Base-by-base conservation (phyloP, 2,113 vertebrate species). In the Platycercus adscitus region DNA sequence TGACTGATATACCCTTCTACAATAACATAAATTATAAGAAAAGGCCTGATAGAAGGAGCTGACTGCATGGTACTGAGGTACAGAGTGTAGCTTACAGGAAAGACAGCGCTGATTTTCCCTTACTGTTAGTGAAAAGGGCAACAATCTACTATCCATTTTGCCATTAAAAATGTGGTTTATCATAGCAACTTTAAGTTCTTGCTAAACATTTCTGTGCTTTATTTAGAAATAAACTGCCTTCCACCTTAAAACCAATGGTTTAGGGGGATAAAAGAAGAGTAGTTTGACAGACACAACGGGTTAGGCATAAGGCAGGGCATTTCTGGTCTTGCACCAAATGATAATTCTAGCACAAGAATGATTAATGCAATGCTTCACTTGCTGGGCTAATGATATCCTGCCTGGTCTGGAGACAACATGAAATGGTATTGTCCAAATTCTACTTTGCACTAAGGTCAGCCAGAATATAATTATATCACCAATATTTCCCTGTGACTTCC, bases 371-470 rank as follows among this genome's bases (percentile, higher is more conserved):
- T 60, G 61, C 37, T 85, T 96, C 91, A 72, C 71, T 93, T 91
- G 76, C 35, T 46, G 37, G 52, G 46, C 35, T 92, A 84, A 86
- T 71, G 83, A 96, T 88, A 91, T 69, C 63, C 87, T 89, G 68
- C 46, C 69, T 78, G 19, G 49, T 85, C 79, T 92, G 60, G 29
- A 64, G 49, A 89, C 78, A 82, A 60, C 52, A 82, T 79, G 65
- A 95, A 96, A 92, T 50, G 35, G 28, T 82, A 53, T 79, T 86
- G 83, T 87, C 66, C 90, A 43, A 49, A 68, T 80, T 81, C 33
- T 80, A 81, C 81, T 92, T 93, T 89, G 93, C 88, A 92, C 83
- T 76, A 94, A 96, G 91, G 82, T 96, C 89, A 90, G 49, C 53
- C 72, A 94, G 81, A 65, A 94, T 84, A 78, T 83, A 92, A 91